Evolutionary conservation across 2,113 vertebrate species (phyloP).

Genomic region (Sorex araneus): DNA sequence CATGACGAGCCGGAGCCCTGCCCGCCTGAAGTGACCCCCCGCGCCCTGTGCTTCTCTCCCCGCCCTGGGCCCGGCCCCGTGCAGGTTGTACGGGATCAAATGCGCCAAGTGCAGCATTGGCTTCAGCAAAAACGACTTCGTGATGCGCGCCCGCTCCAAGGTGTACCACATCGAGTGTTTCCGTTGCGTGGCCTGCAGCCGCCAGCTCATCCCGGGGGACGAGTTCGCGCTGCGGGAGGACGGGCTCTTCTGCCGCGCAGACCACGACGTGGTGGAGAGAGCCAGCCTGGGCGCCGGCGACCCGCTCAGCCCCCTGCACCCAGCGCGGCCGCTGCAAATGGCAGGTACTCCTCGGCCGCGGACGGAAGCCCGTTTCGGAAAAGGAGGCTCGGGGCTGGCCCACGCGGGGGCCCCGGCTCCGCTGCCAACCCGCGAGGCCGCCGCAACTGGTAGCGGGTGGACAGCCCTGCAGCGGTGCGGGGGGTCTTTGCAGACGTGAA

Average conservation of each 20-base stretch:
- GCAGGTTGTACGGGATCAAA: slow-evolving; percentile 98
- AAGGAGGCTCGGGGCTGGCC: background rate
- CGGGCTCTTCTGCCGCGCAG: slow-evolving; percentile 97
- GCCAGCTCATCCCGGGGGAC: slow-evolving; percentile 98
- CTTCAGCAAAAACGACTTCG: slow-evolving; percentile 99
- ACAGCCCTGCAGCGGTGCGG: background rate
- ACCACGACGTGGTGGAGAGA: slow-evolving; percentile 98
- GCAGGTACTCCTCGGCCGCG: slow-evolving; percentile 92
- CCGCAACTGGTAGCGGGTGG: background rate
- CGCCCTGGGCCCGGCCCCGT: slow-evolving; percentile 48
- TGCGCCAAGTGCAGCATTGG: slow-evolving; percentile 99
- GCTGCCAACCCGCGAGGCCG: too few species aligned
- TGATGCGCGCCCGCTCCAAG: slow-evolving; percentile 98
- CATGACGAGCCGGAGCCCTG: background rate
- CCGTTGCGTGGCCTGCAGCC: slow-evolving; percentile 98
- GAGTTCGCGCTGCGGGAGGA: slow-evolving; percentile 98
- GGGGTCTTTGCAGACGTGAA: background rate
- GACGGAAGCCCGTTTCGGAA: background rate
- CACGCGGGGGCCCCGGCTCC: too few species aligned
- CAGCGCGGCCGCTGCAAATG: slow-evolving; percentile 97
- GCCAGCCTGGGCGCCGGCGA: slow-evolving; percentile 94
- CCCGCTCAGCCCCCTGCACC: slow-evolving; percentile 96
- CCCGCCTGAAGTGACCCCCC: slow-evolving; percentile 67
- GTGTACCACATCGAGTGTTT: slow-evolving; percentile 99
- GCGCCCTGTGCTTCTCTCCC: slow-evolving; percentile 60